Conservation (phyloP, 2,797 vertebrate species). For the Argentina silus region DNA sequence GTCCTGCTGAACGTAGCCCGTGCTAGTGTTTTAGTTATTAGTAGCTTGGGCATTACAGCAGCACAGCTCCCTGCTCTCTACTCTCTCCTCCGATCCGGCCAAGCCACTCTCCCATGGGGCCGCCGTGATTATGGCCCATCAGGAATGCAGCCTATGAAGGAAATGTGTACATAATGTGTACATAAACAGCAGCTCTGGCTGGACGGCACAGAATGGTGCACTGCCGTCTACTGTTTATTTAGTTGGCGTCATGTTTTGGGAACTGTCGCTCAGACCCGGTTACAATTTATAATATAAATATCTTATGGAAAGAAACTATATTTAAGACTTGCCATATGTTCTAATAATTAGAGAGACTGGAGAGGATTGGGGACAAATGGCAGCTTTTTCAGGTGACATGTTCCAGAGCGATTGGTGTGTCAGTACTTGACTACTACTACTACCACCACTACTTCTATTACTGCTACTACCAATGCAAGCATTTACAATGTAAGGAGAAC, state of each 20-base stretch:
- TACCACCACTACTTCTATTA: too few relatives aligned
- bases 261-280: constrained; percentile 3
- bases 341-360: neutral
- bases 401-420: neutral
- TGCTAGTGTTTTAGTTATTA: too few relatives aligned
- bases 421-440: neutral
- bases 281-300: constrained; percentile 11
- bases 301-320: constrained; percentile 9
- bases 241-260: neutral
- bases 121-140: neutral
- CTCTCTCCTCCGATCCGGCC: neutral
- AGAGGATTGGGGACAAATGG: neutral
- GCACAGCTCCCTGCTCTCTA: neutral
- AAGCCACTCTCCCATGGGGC: neutral
- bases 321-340: constrained; percentile 14
- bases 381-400: neutral
- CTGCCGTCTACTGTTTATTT: neutral
- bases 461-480: too few relatives aligned
- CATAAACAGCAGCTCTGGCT: constrained; percentile 1
- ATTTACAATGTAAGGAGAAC: too few relatives aligned
- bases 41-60: too few relatives aligned
- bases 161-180: neutral
- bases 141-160: neutral
- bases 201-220: neutral
- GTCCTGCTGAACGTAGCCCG: too few relatives aligned